These are phyloP conservation scores for Gambusia affinis DNA, from an alignment of 2,113 vertebrate species.

Conservation along the genomic window DNA sequence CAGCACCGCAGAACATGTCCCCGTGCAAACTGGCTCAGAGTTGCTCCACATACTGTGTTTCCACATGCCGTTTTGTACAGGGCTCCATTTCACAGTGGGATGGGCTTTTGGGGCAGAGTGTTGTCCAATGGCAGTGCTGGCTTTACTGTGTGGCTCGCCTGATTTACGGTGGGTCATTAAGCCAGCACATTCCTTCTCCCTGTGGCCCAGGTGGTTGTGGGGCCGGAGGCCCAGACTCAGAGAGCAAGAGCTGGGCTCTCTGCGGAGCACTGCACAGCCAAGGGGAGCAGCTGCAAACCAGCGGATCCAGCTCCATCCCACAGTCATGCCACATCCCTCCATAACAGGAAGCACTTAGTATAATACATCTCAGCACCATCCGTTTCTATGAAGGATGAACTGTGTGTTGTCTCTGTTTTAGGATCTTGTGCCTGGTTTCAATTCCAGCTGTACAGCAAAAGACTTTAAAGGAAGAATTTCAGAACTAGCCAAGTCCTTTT, in stretches of 20 bases:
- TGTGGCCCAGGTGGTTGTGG: conserved; percentile 77
- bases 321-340: conserved; percentile 55
- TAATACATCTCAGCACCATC: conserved; percentile 61
- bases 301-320: conserved; percentile 37
- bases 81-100: conserved; percentile 61
- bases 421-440: conserved; percentile 19
- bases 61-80: conserved; percentile 57
- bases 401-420: conserved; percentile 59
- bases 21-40: conserved; percentile 33
- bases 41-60: conserved; percentile 55
- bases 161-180: conserved; percentile 83
- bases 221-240: conserved; percentile 67
- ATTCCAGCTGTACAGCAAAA: neutral
- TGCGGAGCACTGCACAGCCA: conserved; percentile 57
- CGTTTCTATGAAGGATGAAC: conserved; percentile 51
- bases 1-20: conserved; percentile 35
- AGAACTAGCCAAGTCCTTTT: neutral
- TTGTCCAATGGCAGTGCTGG: conserved; percentile 67
- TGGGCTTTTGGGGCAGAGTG: conserved; percentile 49
- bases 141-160: conserved; percentile 70
- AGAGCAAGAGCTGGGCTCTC: conserved; percentile 57
- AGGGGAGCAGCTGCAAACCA: conserved; percentile 66
- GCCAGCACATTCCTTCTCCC: conserved; percentile 77
- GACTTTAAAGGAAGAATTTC: too few species aligned
- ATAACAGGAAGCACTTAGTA: conserved; percentile 67